Evolutionary conservation across 2,113 vertebrate species (phyloP).

Genomic region (Lampris megalopsis): DNA sequence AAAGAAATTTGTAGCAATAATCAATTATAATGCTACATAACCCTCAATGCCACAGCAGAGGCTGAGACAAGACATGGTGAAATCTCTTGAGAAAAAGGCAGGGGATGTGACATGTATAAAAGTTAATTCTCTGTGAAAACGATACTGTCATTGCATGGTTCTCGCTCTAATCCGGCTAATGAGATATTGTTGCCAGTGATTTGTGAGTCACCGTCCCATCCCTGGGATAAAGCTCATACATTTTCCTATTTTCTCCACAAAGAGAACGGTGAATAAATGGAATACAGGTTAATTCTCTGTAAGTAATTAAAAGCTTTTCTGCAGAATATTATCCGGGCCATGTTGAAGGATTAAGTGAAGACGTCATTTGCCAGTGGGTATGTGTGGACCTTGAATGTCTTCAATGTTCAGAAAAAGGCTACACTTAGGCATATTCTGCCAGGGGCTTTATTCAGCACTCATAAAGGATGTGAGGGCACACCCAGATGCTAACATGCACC

Average conservation of each 20-base stretch:
- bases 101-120: constrained; percentile 32
- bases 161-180: constrained; percentile 53
- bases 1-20: background rate
- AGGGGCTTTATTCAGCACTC: too few species aligned
- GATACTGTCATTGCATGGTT: constrained; percentile 41
- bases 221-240: constrained; percentile 20
- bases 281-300: constrained; percentile 21
- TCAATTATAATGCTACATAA: background rate
- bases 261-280: constrained; percentile 12
- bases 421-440: too few species aligned
- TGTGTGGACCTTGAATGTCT: background rate
- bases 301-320: constrained; percentile 18
- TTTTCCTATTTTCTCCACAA: constrained; percentile 15
- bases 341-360: background rate
- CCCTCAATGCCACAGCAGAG: background rate
- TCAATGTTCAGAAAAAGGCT: too few species aligned
- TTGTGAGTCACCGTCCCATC: constrained; percentile 23
- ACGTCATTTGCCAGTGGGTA: background rate
- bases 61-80: background rate
- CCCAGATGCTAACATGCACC: too few species aligned
- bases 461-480: too few species aligned
- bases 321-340: background rate
- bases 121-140: constrained; percentile 42
- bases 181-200: constrained; percentile 33
- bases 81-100: background rate